A percentile compares a stretch with the other conserved stretches of the same genome.
Conservation (phyloP, 92 coral and sea anemone genomes). For the Porites cylindrica region DNA sequence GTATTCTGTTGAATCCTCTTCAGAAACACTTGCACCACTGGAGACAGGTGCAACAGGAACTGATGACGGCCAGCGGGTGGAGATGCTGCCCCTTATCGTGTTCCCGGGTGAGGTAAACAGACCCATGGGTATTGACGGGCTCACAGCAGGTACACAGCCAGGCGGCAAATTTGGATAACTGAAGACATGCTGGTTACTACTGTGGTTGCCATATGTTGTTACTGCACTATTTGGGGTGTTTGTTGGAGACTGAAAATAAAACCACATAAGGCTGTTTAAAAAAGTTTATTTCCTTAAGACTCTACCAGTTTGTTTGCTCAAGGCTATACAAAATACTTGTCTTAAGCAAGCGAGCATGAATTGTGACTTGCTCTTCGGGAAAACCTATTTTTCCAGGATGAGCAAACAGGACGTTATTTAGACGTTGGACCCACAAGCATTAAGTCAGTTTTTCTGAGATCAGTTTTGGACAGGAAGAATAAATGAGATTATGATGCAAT, state of each 20-base stretch:
- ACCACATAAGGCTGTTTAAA: neutral
- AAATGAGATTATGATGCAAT: too few relatives aligned
- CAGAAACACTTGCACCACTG: slow-evolving; percentile 41
- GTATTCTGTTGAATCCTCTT: slow-evolving; percentile 74
- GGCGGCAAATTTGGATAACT: slow-evolving; percentile 66
- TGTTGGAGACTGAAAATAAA: slow-evolving; percentile 28
- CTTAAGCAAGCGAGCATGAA: too few relatives aligned
- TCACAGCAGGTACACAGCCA: slow-evolving; percentile 57
- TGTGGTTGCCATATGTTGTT: slow-evolving; percentile 47
- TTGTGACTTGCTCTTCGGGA: too few relatives aligned
- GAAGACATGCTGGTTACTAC: slow-evolving; percentile 55
- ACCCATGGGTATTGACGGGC: slow-evolving; percentile 62
- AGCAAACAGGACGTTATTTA: too few relatives aligned
- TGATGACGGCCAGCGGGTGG: slow-evolving; percentile 69
- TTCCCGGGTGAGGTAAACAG: slow-evolving; percentile 65
- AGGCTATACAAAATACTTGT: too few relatives aligned
- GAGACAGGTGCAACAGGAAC: slow-evolving; percentile 51
- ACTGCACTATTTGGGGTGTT: slow-evolving; percentile 56
- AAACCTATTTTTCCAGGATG: too few relatives aligned
- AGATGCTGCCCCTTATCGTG: slow-evolving; percentile 35
- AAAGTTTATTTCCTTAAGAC: too few relatives aligned
- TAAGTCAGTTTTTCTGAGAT: too few relatives aligned
- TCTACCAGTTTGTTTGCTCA: too few relatives aligned
- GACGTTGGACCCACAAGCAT: too few relatives aligned
- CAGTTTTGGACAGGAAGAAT: too few relatives aligned